Evolutionary conservation across 2,797 vertebrate genomes (phyloP), one percentile per base, ranked within the genome.

Genomic region (Crotalus adamanteus): DNA sequence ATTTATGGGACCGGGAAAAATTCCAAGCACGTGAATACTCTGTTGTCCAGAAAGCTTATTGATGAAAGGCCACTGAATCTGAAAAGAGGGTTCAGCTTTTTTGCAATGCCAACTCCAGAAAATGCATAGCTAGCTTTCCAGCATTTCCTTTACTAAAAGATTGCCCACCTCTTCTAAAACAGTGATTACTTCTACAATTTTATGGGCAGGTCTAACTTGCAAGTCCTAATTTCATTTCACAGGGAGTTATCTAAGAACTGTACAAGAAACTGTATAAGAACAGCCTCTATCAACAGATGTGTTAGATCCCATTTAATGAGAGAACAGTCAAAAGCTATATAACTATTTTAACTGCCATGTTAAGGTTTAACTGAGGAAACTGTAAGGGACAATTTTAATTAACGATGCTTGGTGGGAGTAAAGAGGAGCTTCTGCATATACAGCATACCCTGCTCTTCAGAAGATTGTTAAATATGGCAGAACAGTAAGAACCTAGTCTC

Each of bases 11-110:
- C 11, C 57, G 59, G 73, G 47, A 6, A 53, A 85, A 88, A 91
- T 56, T 91, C 92, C 65, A 93, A 86, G 31, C 59, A 63, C 0
- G 11, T 56, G 31, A 37, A 91, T 20, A 85, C 2, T 31, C 31
- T 83, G 11, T 90, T 92, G 51, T 37, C 31, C 90, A 65, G 91
- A 63, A 63, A 63, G n/a, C 47, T 51, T 26, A 83, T 9, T 61
- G 13, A 7, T 78, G 37, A 83, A 83, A 83, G 63, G 65, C 60
- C 14, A 86, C 0, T 63, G 86, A 61, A 91, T 93, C 22, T 56
- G 31, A 93, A 91, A 47, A 85, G 28, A 87, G 25, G n/a, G 88
- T 90, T 87, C 60, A 86, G 53, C 88, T 56, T 37, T 73, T 90
- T 65, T n/a, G 22, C 6, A 56, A 85, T 31, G 47, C 13, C 47